phyloP scores from a whole-genome alignment of 92 coral and sea anemone species.

The Siderastrea radians region DNA sequence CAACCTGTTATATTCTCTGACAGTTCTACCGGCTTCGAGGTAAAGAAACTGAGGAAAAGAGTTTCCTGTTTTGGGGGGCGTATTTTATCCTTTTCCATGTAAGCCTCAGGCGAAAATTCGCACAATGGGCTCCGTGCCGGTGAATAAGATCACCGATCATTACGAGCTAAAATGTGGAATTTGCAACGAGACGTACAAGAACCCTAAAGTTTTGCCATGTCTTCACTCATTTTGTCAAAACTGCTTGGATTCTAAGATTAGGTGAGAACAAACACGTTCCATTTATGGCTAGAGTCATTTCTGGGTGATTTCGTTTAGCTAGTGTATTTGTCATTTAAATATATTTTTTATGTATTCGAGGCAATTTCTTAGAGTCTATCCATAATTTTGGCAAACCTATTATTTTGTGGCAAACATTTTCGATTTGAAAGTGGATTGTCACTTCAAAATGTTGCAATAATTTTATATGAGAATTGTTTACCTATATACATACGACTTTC shows the following conservation, averaged over 20 bases:
- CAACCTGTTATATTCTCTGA: slow-evolving; percentile 39
- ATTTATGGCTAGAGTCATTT: background rate
- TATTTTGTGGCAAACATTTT: background rate
- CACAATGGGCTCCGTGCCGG: slow-evolving; percentile 84
- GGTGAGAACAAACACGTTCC: slow-evolving; percentile 40
- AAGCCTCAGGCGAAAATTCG: background rate
- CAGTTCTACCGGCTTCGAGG: background rate
- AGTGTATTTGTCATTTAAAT: too few species aligned
- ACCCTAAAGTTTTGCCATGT: slow-evolving; percentile 89
- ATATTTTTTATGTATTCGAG: too few species aligned
- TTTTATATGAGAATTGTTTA: too few species aligned
- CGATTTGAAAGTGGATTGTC: background rate
- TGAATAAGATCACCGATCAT: slow-evolving; percentile 84
- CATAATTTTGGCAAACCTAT: background rate
- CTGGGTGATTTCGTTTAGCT: background rate
- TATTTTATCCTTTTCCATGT: slow-evolving; percentile 3
- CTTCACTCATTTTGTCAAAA: slow-evolving; percentile 89
- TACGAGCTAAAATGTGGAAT: slow-evolving; percentile 85
- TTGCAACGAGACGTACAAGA: slow-evolving; percentile 82
- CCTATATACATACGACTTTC: background rate
- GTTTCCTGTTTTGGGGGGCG: background rate
- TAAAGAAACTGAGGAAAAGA: background rate
- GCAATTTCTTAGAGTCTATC: background rate
- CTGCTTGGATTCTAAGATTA: slow-evolving; percentile 84
- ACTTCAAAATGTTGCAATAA: background rate